Evolutionary conservation across 2,888 invertebrate species (phyloP).

Genomic region (Brachyptera risi): DNA sequence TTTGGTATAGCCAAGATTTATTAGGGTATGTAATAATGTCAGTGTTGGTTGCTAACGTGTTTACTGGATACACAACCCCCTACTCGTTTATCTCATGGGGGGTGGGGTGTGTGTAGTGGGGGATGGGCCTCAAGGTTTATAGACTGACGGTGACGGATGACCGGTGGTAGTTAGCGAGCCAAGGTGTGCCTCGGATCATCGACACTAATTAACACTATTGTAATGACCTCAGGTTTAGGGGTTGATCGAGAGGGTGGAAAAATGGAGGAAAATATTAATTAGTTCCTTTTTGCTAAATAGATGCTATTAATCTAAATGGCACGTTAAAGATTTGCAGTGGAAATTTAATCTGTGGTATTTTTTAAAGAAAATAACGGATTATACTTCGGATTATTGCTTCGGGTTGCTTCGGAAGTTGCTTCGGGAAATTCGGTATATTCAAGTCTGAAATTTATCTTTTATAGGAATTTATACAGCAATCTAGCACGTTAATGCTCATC

Average conservation of each 20-base stretch:
- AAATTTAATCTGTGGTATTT: too few species aligned
- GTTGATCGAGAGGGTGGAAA: not conserved
- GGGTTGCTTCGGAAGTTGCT: too few species aligned
- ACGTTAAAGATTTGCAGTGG: too few species aligned
- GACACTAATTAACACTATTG: conserved; percentile 14
- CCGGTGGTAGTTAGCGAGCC: not conserved
- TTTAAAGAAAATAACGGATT: too few species aligned
- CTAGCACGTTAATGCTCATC: too few species aligned
- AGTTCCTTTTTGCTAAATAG: conserved; percentile 3
- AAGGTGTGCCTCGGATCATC: not conserved
- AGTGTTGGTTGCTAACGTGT: not conserved
- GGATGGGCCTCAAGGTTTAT: not conserved
- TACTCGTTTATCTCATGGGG: not conserved
- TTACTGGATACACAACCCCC: too few species aligned
- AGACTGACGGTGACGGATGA: conserved; percentile 11
- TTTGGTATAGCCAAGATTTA: conserved; percentile 2
- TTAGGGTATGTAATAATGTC: conserved; percentile 11
- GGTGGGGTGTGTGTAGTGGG: conserved; percentile 2
- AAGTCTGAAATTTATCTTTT: too few species aligned
- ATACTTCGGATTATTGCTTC: too few species aligned
- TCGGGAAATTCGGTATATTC: too few species aligned
- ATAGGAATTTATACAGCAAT: too few species aligned
- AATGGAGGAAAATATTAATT: too few species aligned
- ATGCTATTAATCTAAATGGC: not conserved
- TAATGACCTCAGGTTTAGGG: not conserved